Percentiles rank a stretch among this genome's conserved stretches.
Conservation (phyloP, 2,113 vertebrate genomes). For the Hydrolagus affinis region DNA sequence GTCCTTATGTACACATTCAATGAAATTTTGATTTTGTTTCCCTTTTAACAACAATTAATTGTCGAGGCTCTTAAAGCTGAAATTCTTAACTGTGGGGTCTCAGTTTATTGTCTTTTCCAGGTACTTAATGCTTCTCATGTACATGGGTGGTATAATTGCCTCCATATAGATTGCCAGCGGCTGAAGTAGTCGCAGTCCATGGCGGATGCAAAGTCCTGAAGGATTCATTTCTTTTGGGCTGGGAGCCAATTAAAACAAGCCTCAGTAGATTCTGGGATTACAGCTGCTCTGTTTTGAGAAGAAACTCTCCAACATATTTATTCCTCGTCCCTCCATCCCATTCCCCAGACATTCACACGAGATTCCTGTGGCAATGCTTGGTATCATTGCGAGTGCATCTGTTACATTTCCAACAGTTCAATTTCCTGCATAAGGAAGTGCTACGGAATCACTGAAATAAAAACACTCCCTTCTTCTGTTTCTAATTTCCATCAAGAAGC, state of each 20-base stretch:
- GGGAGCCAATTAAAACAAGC: background rate
- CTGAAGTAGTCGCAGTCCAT: background rate
- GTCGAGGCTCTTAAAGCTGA: no score
- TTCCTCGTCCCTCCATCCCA: background rate
- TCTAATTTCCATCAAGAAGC: slow-evolving; percentile 1
- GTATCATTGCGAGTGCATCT: background rate
- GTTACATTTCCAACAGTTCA: background rate
- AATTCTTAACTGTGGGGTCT: background rate
- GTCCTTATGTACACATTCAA: no score
- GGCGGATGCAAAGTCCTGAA: background rate
- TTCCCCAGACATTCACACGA: background rate
- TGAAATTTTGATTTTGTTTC: no score
- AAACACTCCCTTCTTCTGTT: background rate
- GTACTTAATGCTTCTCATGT: background rate
- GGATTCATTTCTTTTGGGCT: slow-evolving; percentile 12
- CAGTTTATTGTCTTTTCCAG: background rate
- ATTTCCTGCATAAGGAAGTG: background rate
- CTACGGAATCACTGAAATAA: background rate
- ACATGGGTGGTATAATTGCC: background rate
- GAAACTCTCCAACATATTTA: background rate
- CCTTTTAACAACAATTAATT: no score
- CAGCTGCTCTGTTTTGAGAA: background rate
- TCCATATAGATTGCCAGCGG: background rate
- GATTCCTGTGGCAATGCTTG: background rate
- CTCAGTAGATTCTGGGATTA: background rate